Evolutionary conservation across 2,113 vertebrate species (phyloP), one percentile per base, ranked within the genome.

Genomic region (Motacilla alba): DNA sequence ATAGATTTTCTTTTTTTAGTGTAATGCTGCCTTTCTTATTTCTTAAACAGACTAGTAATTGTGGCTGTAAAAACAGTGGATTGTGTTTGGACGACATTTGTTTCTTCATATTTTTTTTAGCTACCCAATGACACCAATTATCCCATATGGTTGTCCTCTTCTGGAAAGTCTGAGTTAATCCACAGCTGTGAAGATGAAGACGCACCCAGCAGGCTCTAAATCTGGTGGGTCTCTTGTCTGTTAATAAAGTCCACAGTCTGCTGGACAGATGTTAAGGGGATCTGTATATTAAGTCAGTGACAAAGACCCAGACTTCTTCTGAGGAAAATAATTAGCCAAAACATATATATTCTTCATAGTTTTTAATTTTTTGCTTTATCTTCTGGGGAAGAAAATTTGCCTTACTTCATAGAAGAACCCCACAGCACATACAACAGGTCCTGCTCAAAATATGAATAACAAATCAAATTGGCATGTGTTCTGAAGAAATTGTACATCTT

Each of bases 21-120:
- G 94, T 95, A 98, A 98, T 97, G 96, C 97, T 96, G 96, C 96
- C 96, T 98, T 98, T 98, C 97, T 98, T 98, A 95, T 97, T 97
- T 97, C 97, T 91, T 97, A 98, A 98, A 99, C 98, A 99, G 98
- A 98, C 98, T 98, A 97, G 96, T 98, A 98, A 99, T 99, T 99
- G 99, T 99, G 97, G 95, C 96, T 98, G 96, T 97, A 97, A 96
- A 97, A 98, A 97, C 97, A 97, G 95, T 87, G 96, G 97, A 98
- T 97, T 98, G 96, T 98, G 96, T 96, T 97, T 95, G 84, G 96
- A 96, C 50, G 93, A 96, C 96, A 96, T 98, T 98, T 98, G 90
- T 98, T 98, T 97, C 98, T 98, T 95, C 89, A 73, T 96, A 94
- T 95, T 97, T 94, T 94, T 98, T 97, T 97, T 96, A 95, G 94